These are phyloP conservation scores for Silurus aristotelis DNA, from an alignment of 2,797 vertebrate species.

Conservation along the genomic window DNA sequence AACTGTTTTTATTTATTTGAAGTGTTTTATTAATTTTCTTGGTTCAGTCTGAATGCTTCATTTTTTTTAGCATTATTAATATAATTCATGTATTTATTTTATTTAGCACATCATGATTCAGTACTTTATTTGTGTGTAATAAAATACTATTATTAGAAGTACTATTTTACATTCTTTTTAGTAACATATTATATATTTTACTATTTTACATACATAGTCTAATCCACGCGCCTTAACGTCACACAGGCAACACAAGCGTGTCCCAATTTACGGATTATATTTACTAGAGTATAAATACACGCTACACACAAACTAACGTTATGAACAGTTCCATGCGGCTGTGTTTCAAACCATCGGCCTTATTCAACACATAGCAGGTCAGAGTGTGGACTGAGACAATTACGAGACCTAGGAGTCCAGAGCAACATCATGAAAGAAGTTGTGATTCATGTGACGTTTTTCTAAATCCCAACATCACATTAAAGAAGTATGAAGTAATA, in stretches of 20 bases:
- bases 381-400: background rate
- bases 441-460: background rate
- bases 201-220: too few relatives aligned
- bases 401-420: background rate
- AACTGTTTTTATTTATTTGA: too few relatives aligned
- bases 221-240: too few relatives aligned
- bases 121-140: too few relatives aligned
- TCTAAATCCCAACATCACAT: conserved; percentile 6
- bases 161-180: too few relatives aligned
- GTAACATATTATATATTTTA: too few relatives aligned
- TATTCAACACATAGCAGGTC: background rate
- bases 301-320: background rate
- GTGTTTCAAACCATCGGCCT: background rate
- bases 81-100: too few relatives aligned
- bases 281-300: background rate
- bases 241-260: background rate
- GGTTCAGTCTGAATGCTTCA: too few relatives aligned
- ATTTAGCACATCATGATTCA: too few relatives aligned
- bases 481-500: background rate
- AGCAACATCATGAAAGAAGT: background rate
- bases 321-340: background rate
- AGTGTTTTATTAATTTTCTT: too few relatives aligned
- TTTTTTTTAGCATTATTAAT: too few relatives aligned
- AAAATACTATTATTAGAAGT: too few relatives aligned
- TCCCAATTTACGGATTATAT: background rate